phyloP scores from a whole-genome alignment of 2,888 invertebrate genomes.

The Blastobasis lacticolella region DNA sequence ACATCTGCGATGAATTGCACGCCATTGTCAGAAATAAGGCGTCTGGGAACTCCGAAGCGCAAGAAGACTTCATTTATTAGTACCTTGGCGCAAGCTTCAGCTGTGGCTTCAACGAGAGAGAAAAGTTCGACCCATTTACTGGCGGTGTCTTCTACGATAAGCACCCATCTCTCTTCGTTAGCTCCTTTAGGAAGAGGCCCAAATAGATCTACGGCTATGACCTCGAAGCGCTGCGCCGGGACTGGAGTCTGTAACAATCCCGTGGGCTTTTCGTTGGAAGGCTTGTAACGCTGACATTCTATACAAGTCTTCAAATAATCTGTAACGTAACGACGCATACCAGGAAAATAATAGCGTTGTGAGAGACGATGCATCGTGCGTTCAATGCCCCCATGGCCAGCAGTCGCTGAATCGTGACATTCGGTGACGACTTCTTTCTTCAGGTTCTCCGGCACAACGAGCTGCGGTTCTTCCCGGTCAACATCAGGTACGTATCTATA shows the following conservation, averaged over 20 bases:
- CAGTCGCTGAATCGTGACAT: not conserved
- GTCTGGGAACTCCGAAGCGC: no score
- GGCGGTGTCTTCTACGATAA: constrained; percentile 19
- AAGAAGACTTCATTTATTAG: no score
- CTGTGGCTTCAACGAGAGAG: constrained; percentile 16
- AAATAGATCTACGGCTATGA: constrained; percentile 14
- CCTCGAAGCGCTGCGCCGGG: not conserved
- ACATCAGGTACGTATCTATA: not conserved
- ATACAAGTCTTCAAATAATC: constrained; percentile 11
- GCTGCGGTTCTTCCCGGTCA: not conserved
- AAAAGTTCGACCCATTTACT: constrained; percentile 24
- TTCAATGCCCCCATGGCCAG: not conserved
- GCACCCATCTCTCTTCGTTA: constrained; percentile 19
- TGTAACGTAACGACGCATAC: constrained; percentile 15
- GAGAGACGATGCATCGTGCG: not conserved
- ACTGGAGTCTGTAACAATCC: not conserved
- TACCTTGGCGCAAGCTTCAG: constrained; percentile 10
- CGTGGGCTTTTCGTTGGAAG: constrained; percentile 9
- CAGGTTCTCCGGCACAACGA: not conserved
- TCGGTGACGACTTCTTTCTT: not conserved
- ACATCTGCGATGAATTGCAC: constrained; percentile 10
- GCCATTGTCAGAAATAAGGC: constrained; percentile 11
- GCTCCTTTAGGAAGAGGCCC: constrained; percentile 16
- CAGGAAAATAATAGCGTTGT: not conserved
- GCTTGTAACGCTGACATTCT: constrained; percentile 15